Base-by-base conservation (phyloP, 23 tunicate genomes). In the Phallusia fumigata region DNA sequence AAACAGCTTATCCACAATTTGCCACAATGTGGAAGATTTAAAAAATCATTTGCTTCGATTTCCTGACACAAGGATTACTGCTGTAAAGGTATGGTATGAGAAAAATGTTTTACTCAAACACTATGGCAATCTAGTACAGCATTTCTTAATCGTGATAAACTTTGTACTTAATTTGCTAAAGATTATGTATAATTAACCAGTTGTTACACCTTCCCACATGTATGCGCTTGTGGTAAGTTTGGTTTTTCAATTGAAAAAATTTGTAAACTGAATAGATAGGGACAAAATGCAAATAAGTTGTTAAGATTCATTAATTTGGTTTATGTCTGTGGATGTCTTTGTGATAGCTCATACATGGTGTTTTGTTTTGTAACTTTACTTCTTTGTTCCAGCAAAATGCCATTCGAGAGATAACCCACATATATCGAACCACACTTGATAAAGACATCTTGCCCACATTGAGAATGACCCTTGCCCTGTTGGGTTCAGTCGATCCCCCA, bases 1-100 rank as follows among this genome's bases (percentile, higher is more conserved):
- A 18, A 82, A 47, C 51, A 89, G 82, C 31, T 19, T 82, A 73
- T 53, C 65, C 30, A 53, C 78, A 13, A 64, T 78, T 5, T 34
- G 22, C 21, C 81, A 84, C 22, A 73, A 78, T 24, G 82, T 89
- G 49, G 88, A 82, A 31, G 86, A 89, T 22, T 83, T 94, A 30
- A 89, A 86, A 74, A 90, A 89, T 79, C 98, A 94, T 64, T 40
- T 94, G 40, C 73, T 94, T 21, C 82, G 85, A 22, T 94, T 85
- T 69, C 98, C 98, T 58, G 82, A 87, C 80, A 94, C 98, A 30
- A 87, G 98, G 49, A 94, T 94, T 35, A 86, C 98, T 49, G 98
- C 98, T 6, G 83, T 83, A 0, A 94, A 94, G 86, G 98, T 94
- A 36, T 18, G 21, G n/a, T n/a, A n/a, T n/a, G 15, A 35, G 31